Base-by-base conservation (phyloP, 2,888 invertebrate genomes). In the Merodon equestris region DNA sequence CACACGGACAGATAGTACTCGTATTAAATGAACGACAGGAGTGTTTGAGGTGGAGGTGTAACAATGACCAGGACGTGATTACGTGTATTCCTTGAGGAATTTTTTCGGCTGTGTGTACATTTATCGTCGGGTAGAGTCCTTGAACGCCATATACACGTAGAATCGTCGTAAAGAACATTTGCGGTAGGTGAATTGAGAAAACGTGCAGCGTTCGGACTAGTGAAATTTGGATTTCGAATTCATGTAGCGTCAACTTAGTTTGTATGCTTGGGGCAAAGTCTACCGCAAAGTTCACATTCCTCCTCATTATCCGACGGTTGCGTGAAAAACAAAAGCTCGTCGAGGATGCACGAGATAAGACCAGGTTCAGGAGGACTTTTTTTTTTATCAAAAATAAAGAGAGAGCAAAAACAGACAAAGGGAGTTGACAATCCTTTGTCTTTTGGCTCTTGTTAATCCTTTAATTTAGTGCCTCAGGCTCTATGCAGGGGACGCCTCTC, bases 61-160 rank as follows among this genome's bases (percentile, higher is more conserved):
- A 51, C 75, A 64, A 70, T 64, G 68, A 64, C 64, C 75, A 18
- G 36, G 64, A 70, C 75, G 58, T 75, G 58, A 70, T 70, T 60
- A 58, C 27, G 27, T 27, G 27, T 27, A 2, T 53, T 57, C 53
- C 36, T 36, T 19, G 12, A 27, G 56, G n/a, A 57, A 17, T 5
- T 47, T 18, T 18, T 18, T 7, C 12, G 3, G 15, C 2, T 18
- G 47, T 14, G n/a, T n/a, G n/a, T n/a, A n/a, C n/a, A n/a, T n/a
- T n/a, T n/a, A n/a, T n/a, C n/a, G 34, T 13, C 42, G 51, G 42
- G 47, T 73, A 60, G 3, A 7, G 3, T 56, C 47, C 54, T 42
- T 47, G 9, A 47, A 58, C 36, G 63, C 70, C 47, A 27, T 27
- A 7, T 27, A 27, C 48, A 75, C 64, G 53, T 70, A 64, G 42